Base-by-base conservation (phyloP, 2,113 vertebrate species). In the Camarhynchus parvulus region DNA sequence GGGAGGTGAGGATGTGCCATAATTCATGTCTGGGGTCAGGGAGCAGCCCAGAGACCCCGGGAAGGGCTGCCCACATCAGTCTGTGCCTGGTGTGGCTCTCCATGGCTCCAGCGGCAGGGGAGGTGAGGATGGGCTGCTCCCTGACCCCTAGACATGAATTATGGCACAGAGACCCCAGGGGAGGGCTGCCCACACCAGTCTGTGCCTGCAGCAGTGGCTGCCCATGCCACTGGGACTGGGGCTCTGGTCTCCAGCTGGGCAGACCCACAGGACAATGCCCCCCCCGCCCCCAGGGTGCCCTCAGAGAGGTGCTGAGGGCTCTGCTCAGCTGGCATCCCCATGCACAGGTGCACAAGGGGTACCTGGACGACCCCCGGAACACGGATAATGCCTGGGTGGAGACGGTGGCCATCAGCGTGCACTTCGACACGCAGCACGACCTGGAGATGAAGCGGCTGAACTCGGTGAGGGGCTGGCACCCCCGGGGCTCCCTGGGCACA, bases 371-470 rank as follows among this genome's bases (percentile, higher is more conserved):
- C 94, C 96, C 97, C 21, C 98, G 98, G 80, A 99, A 99, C 97
- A 99, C 99, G 0, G 99, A 99, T 72, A 99, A 99, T 0, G 99
- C 99, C 92, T 99, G 99, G 99, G 96, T 99, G 0, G 98, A 99
- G 97, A 98, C 98, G 0, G 98, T 98, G 0, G 98, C 98, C 6
- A 1, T 99, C 67, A 98, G 98, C 21, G 59, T 99, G 90, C 99
- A 99, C 96, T 98, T 99, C 15, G 89, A 97, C 69, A 95, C 90
- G 61, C 96, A 97, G 82, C 96, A 92, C 0, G 96, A 97, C 3
- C 42, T 91, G 82, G 89, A 97, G 68, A 97, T 98, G 92, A 97
- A 96, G 39, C 89, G 98, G 25, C 96, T 99, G 72, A 98, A 98
- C 35, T 96, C 94, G 31, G 97, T 97, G 97, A 9, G 98, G 74